Evolutionary conservation across 1,140 invertebrate genomes (phyloP).

Genomic region (Cyrtorhinus lividipennis): DNA sequence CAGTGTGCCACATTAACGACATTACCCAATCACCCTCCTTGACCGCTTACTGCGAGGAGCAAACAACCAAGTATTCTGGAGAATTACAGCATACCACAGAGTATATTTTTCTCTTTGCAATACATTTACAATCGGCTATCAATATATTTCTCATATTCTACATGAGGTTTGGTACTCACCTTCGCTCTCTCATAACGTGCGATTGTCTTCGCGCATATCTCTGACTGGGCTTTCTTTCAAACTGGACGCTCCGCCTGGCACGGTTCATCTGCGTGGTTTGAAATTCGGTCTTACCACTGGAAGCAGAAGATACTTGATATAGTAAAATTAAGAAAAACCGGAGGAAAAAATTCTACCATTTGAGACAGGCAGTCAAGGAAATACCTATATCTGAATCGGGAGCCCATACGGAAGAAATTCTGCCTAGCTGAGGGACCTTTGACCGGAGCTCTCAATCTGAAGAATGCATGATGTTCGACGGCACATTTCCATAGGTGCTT

Average conservation of each 20-base stretch:
- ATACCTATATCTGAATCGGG: constrained; percentile 81
- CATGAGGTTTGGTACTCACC: too few relatives aligned
- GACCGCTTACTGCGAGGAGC: too few relatives aligned
- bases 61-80: too few relatives aligned
- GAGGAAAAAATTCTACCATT: too few relatives aligned
- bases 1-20: too few relatives aligned
- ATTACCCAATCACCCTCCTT: too few relatives aligned
- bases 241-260: constrained; percentile 78
- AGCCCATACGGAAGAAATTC: constrained; percentile 95
- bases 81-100: too few relatives aligned
- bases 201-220: constrained; percentile 81
- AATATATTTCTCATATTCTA: too few relatives aligned
- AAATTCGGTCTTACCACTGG: constrained; percentile 77
- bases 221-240: constrained; percentile 91
- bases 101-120: too few relatives aligned
- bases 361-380: constrained; percentile 1
- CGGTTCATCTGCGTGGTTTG: constrained; percentile 82
- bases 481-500: constrained; percentile 99
- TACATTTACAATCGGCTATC: too few relatives aligned
- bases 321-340: too few relatives aligned
- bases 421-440: constrained; percentile 78
- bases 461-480: constrained; percentile 97
- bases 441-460: constrained; percentile 77
- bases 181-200: constrained; percentile 60
- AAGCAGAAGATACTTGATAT: too few relatives aligned